Evolutionary conservation across 2,888 invertebrate genomes (phyloP).

Genomic region (Margaritifera margaritifera): DNA sequence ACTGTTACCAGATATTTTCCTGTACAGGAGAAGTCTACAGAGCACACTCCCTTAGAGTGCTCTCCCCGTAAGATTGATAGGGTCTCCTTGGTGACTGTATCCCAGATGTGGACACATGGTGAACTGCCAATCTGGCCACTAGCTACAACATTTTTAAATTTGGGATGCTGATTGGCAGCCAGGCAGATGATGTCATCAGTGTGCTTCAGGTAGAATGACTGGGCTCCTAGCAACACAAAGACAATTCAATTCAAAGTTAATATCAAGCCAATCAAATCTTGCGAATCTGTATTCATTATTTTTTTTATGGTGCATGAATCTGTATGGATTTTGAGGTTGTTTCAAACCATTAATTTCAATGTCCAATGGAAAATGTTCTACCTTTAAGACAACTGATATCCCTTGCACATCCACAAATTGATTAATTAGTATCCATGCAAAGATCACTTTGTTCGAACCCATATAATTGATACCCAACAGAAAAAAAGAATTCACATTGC

Average conservation of each 20-base stretch:
- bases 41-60: slow-evolving; percentile 69
- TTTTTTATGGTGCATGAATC: too few relatives aligned
- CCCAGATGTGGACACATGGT: slow-evolving; percentile 71
- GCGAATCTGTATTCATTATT: too few relatives aligned
- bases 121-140: slow-evolving; percentile 72
- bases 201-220: slow-evolving; percentile 72
- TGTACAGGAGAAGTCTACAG: slow-evolving; percentile 72
- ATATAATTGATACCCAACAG: too few relatives aligned
- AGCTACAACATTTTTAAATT: slow-evolving; percentile 70
- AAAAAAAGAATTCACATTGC: too few relatives aligned
- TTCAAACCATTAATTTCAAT: too few relatives aligned
- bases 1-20: slow-evolving; percentile 71
- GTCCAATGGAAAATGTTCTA: too few relatives aligned
- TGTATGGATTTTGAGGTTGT: too few relatives aligned
- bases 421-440: too few relatives aligned
- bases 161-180: slow-evolving; percentile 70
- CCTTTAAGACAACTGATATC: too few relatives aligned
- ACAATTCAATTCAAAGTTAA: background rate
- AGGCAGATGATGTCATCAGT: slow-evolving; percentile 73
- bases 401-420: too few relatives aligned
- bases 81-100: slow-evolving; percentile 67
- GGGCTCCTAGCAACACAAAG: slow-evolving; percentile 61
- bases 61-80: slow-evolving; percentile 66
- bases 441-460: too few relatives aligned
- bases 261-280: too few relatives aligned